Evolutionary conservation across 2,113 vertebrate genomes (phyloP), one percentile per base, ranked within the genome.

Genomic region (Nerophis ophidion): DNA sequence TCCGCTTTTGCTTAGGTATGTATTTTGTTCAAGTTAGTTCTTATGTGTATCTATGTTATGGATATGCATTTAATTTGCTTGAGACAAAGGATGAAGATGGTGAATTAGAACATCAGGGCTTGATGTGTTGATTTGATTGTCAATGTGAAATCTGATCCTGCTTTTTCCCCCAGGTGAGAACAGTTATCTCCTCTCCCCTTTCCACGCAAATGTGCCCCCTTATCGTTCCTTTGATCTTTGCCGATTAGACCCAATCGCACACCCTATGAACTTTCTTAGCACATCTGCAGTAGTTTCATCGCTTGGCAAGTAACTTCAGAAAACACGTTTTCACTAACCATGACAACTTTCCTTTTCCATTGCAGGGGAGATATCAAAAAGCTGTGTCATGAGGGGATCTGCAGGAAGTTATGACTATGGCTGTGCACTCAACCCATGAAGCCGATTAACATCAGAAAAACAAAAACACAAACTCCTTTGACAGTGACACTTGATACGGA

Each of bases 121-220:
- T 75, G 70, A 86, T 87, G 79, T 55, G 68, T 68, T 79, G 45
- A 53, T 63, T 73, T 66, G 80, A 84, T 77, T 74, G 65, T 58
- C 57, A 70, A 58, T 62, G 17, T 51, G 80, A 76, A 80, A 87
- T 86, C 83, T 73, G 87, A 89, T 87, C 82, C 50, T 63, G 66
- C 42, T 53, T 71, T 55, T 69, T 73, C 81, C 71, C 73, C 63
- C 71, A 74, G 82, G 87, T 82, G 82, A 84, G 73, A 71, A 69
- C 34, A 33, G 71, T 79, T 87, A 88, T 89, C 87, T 79, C 35
- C 59, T 57, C 68, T 19, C 44, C 61, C 12, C 68, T 77, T 77
- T 87, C 88, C 85, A 90, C 55, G 83, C 87, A 88, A 80, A 83
- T 84, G 86, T 84, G 83, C 68, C 50, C n/a, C 14, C 69, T 85